Evolutionary conservation across 2,888 invertebrate species (phyloP), one percentile per base, ranked within the genome.

Genomic region (Eledona agricola): DNA sequence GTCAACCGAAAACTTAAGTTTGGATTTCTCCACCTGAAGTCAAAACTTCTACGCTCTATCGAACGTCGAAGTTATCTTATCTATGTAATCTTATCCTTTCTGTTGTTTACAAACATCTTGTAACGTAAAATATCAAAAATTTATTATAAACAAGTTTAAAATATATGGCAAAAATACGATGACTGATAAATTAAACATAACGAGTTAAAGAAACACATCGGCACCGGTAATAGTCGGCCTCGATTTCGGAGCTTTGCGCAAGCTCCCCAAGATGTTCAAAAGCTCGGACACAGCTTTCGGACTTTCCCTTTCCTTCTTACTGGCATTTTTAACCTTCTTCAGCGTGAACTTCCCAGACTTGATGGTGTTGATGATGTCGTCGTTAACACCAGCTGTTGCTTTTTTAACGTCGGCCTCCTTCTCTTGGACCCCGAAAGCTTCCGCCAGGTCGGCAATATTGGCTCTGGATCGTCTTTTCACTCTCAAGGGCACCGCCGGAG

Each of bases 321-420:
- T 58, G 22, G 60, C 61, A 72, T 83, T 85, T 34, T 86, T 86
- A 0, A 84, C 82, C 1, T 86, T 81, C 66, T 83, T 84, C 12
- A 89, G 75, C 0, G 86, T 87, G 74, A 88, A 88, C 63, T 85
- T 83, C 19, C 88, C 88, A 9, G 87, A 86, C 72, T 88, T 89
- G 35, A 89, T 88, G 69, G 88, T 87, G 71, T 87, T 88, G 6
- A 89, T 88, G 59, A 89, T 86, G 9, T 88, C 87, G 68, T 88
- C 87, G 45, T 73, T 74, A 60, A 88, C 88, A n/a, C 79, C 80
- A 4, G 79, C 78, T 5, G 59, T 34, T 10, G 49, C 45, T 31
- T 62, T 62, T 32, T 64, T 65, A 31, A 58, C 55, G 26, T 61
- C 60, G 5, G 16, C 3, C 16, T 51, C 40, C 12, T 47, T 49